Percentiles rank a stretch among this genome's conserved stretches.
phyloP scores from a whole-genome alignment of 2,888 invertebrate genomes.

The Schrankia costaestrigalis region DNA sequence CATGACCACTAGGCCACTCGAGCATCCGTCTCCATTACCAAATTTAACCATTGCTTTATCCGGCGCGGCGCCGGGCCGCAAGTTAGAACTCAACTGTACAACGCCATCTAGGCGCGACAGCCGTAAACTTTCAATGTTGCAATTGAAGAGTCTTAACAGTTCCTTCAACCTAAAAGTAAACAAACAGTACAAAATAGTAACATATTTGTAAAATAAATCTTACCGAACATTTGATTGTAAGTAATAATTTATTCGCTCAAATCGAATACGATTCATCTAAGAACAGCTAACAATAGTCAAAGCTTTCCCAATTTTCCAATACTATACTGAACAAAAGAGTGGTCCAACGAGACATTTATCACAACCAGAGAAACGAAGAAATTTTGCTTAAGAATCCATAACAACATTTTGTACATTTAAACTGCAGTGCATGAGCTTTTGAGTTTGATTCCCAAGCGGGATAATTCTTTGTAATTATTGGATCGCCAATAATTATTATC shows the following conservation, averaged over 20 bases:
- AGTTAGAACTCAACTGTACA: no score
- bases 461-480: background rate
- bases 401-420: background rate
- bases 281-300: conserved; percentile 38
- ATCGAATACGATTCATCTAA: conserved; percentile 35
- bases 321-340: conserved; percentile 40
- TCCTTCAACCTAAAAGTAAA: no score
- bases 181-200: no score
- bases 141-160: no score
- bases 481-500: conserved; percentile 34
- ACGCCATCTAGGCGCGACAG: no score
- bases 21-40: no score
- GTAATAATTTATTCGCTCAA: conserved; percentile 30
- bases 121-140: no score
- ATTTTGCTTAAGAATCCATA: conserved; percentile 19
- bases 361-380: conserved; percentile 38
- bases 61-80: no score
- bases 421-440: conserved; percentile 5
- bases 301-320: conserved; percentile 42
- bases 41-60: no score
- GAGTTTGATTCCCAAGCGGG: background rate
- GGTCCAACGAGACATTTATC: conserved; percentile 43
- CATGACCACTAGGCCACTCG: no score
- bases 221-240: conserved; percentile 17
- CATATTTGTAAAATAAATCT: conserved; percentile 19